These are phyloP conservation scores for Monochamus saltuarius DNA, from an alignment of 1,140 invertebrate species.

Conservation along the genomic window DNA sequence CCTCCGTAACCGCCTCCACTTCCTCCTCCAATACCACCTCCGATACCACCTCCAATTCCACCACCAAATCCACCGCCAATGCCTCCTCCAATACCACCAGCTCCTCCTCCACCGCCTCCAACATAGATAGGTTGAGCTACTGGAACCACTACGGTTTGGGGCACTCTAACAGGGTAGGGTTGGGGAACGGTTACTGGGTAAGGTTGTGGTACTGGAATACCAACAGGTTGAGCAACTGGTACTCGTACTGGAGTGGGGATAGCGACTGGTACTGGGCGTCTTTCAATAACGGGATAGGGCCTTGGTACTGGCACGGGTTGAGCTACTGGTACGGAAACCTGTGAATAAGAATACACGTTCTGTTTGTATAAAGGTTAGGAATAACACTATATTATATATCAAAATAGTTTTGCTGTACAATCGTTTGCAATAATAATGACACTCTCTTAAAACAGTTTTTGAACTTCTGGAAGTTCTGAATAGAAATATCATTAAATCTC, in stretches of 20 bases:
- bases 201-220: constrained; percentile 38
- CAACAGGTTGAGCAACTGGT: constrained; percentile 43
- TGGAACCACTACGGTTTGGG: constrained; percentile 41
- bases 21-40: constrained; percentile 25
- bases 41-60: constrained; percentile 27
- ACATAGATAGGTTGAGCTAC: constrained; percentile 47
- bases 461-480: too few relatives aligned
- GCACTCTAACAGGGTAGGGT: constrained; percentile 41
- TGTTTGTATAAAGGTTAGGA: too few relatives aligned
- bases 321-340: constrained; percentile 47
- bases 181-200: constrained; percentile 42
- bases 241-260: constrained; percentile 39
- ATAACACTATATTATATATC: too few relatives aligned
- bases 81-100: constrained; percentile 22
- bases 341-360: too few relatives aligned
- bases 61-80: constrained; percentile 27
- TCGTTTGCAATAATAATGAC: too few relatives aligned
- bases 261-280: constrained; percentile 36
- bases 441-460: too few relatives aligned
- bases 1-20: constrained; percentile 27
- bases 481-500: too few relatives aligned
- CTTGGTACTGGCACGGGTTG: constrained; percentile 38
- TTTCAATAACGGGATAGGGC: constrained; percentile 38
- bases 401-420: too few relatives aligned
- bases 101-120: constrained; percentile 35